These are phyloP conservation scores for Phocides pigmalion DNA, from an alignment of 1,140 invertebrate genomes.

Conservation along the genomic window DNA sequence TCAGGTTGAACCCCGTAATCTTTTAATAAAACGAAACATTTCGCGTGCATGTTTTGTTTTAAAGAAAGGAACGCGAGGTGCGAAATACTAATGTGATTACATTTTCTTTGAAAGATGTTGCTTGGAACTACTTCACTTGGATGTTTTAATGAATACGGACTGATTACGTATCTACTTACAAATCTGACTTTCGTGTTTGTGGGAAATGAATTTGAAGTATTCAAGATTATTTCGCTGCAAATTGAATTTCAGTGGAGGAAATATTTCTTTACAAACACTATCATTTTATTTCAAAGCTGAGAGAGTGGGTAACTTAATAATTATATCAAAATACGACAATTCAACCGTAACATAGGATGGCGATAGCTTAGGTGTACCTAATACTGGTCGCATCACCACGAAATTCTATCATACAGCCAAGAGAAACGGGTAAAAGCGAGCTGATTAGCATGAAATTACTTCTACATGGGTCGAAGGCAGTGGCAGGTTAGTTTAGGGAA, in stretches of 20 bases:
- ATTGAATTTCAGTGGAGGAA: neutral
- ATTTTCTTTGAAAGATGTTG: constrained; percentile 19
- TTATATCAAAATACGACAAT: neutral
- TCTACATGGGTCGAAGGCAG: neutral
- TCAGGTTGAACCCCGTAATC: constrained; percentile 17
- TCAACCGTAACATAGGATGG: neutral
- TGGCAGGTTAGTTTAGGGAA: neutral
- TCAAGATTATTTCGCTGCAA: neutral
- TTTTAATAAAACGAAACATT: constrained; percentile 23
- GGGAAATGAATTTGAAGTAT: constrained; percentile 5
- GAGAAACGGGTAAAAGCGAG: neutral
- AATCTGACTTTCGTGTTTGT: constrained; percentile 7
- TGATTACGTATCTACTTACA: constrained; percentile 21
- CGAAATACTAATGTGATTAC: constrained; percentile 31
- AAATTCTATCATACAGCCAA: neutral
- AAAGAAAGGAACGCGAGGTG: constrained; percentile 16
- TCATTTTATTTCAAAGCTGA: neutral
- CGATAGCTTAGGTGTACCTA: neutral
- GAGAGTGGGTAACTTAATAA: neutral
- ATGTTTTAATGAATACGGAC: constrained; percentile 19
- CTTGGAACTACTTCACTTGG: constrained; percentile 1
- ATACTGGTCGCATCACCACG: neutral
- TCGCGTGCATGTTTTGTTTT: constrained; percentile 5
- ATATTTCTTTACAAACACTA: neutral
- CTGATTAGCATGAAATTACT: constrained; percentile 1